Evolutionary conservation across 2,888 invertebrate species (phyloP).

Genomic region (Globia sparganii): DNA sequence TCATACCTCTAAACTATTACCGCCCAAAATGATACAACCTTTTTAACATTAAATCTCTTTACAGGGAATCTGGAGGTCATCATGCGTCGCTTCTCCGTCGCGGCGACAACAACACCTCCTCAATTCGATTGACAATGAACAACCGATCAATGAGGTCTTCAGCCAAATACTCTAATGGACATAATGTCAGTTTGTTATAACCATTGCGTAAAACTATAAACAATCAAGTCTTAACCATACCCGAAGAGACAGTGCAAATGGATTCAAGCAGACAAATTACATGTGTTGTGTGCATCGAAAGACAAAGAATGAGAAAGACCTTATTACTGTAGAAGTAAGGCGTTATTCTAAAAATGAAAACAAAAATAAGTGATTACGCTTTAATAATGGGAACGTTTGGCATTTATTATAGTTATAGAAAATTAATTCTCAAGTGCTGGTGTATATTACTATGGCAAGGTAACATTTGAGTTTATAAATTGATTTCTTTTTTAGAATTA

Average conservation of each 20-base stretch:
- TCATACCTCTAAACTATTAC: neutral
- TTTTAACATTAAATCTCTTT: slow-evolving; percentile 42
- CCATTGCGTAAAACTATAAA: slow-evolving; percentile 66
- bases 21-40: neutral
- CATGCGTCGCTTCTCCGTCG: slow-evolving; percentile 84
- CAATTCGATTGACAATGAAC: slow-evolving; percentile 82
- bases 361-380: slow-evolving; percentile 99
- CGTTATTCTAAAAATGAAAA: slow-evolving; percentile 99
- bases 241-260: slow-evolving; percentile 67
- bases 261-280: slow-evolving; percentile 65
- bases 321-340: slow-evolving; percentile 95
- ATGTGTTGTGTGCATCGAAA: slow-evolving; percentile 74
- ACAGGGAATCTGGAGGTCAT: slow-evolving; percentile 84
- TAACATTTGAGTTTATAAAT: slow-evolving; percentile 22
- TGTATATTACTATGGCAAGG: slow-evolving; percentile 97
- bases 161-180: slow-evolving; percentile 83
- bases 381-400: slow-evolving; percentile 99
- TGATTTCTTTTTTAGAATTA: neutral
- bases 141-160: slow-evolving; percentile 83
- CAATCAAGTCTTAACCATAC: slow-evolving; percentile 55
- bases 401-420: slow-evolving; percentile 99
- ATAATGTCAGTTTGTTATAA: slow-evolving; percentile 85
- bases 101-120: slow-evolving; percentile 85
- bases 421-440: slow-evolving; percentile 99
- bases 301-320: slow-evolving; percentile 64